These are phyloP conservation scores for Drosophila aldrichi DNA, from an alignment of 2,888 invertebrate genomes.

Conservation along the genomic window DNA sequence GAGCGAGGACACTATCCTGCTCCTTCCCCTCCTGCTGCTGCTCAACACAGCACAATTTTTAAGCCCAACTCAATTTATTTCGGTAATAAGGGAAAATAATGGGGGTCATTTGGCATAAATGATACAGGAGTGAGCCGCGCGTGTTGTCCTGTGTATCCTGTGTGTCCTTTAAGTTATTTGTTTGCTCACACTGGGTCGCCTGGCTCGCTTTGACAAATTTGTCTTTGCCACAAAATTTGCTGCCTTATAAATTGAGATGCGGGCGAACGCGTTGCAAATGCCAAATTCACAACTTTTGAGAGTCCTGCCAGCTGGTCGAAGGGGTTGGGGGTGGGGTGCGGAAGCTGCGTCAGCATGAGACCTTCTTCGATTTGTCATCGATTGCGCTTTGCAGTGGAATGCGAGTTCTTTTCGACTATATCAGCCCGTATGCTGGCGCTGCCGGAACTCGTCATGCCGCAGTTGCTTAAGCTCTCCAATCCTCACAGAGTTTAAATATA, in stretches of 20 bases:
- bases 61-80: conserved; percentile 81
- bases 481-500: conserved; percentile 61
- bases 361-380: conserved; percentile 29
- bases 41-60: conserved; percentile 44
- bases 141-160: conserved; percentile 17
- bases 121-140: conserved; percentile 42
- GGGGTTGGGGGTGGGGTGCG: not conserved
- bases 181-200: conserved; percentile 46
- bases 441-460: conserved; percentile 39
- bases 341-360: conserved; percentile 19
- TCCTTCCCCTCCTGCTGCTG: not conserved
- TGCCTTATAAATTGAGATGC: conserved; percentile 63
- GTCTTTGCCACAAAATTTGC: conserved; percentile 62
- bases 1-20: not conserved
- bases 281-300: conserved; percentile 46
- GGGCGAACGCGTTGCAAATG: conserved; percentile 38
- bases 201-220: conserved; percentile 70
- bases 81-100: conserved; percentile 78
- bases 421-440: conserved; percentile 22
- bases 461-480: conserved; percentile 52
- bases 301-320: too few relatives aligned
- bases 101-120: conserved; percentile 82
- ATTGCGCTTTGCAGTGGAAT: conserved; percentile 2
- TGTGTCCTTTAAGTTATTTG: conserved; percentile 70
- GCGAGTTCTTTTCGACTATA: conserved; percentile 27